phyloP scores from a whole-genome alignment of 2,888 invertebrate genomes.

The Euspilapteryx auroguttella region DNA sequence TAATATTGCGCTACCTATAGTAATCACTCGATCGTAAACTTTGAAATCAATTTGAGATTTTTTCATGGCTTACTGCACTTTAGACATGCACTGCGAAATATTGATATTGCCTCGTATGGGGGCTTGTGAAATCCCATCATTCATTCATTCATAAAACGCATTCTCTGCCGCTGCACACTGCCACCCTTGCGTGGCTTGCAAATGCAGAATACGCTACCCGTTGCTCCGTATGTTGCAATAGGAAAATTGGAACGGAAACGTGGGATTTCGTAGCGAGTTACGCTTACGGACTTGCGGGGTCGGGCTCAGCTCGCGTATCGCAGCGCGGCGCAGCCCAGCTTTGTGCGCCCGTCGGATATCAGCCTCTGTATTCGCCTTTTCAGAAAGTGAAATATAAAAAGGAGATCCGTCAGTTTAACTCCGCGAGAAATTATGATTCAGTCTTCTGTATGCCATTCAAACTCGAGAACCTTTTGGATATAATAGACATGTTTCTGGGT shows the following conservation, averaged over 20 bases:
- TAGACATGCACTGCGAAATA: too few species aligned
- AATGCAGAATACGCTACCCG: constrained; percentile 34
- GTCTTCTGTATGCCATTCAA: too few species aligned
- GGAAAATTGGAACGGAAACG: constrained; percentile 32
- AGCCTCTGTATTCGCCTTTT: constrained; percentile 26
- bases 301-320: constrained; percentile 20
- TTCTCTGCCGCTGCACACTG: constrained; percentile 21
- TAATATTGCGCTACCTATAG: neutral
- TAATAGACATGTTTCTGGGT: too few species aligned
- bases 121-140: constrained; percentile 43
- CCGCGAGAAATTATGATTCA: too few species aligned
- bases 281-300: constrained; percentile 17
- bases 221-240: constrained; percentile 31
- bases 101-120: too few species aligned
- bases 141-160: constrained; percentile 52
- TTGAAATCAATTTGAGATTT: neutral
- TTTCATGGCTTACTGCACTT: constrained; percentile 17
- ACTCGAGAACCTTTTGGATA: too few species aligned
- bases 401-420: too few species aligned
- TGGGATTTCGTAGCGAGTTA: constrained; percentile 39
- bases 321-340: constrained; percentile 18
- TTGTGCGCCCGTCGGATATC: constrained; percentile 21
- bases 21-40: neutral
- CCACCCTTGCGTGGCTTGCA: constrained; percentile 24
- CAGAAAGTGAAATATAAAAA: constrained; percentile 22